Conservation (phyloP, 2,888 invertebrate species). For the Camponotus fellah region DNA sequence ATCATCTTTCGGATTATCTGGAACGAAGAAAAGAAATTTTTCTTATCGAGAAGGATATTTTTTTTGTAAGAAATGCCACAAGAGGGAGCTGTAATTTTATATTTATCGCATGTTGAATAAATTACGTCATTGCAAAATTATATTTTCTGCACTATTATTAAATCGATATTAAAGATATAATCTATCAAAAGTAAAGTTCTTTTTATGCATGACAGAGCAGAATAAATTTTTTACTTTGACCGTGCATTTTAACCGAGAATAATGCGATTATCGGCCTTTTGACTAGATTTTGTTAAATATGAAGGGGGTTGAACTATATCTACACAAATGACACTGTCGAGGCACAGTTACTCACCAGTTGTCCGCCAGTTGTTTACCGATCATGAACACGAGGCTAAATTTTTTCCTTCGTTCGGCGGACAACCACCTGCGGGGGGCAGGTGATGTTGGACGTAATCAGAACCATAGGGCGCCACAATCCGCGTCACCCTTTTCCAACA, state of each 20-base stretch:
- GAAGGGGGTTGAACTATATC: constrained; percentile 52
- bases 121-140: background rate
- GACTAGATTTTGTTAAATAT: constrained; percentile 59
- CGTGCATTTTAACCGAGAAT: background rate
- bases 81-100: background rate
- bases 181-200: background rate
- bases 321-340: constrained; percentile 60
- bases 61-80: background rate
- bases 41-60: background rate
- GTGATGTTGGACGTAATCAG: constrained; percentile 74
- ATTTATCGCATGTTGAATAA: background rate
- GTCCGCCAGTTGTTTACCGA: constrained; percentile 67
- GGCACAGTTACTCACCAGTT: constrained; percentile 61
- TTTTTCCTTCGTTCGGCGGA: constrained; percentile 68
- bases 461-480: constrained; percentile 69
- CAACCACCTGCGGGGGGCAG: constrained; percentile 78
- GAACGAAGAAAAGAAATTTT: background rate
- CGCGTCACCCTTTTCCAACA: constrained; percentile 62
- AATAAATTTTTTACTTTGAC: background rate
- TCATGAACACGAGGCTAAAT: constrained; percentile 66
- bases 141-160: background rate
- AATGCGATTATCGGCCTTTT: constrained; percentile 23
- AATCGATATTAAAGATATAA: background rate
- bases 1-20: background rate
- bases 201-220: background rate